Percentiles rank a stretch among this genome's conserved stretches.
Conservation (phyloP, 2,113 vertebrate genomes). For the Ictalurus furcatus region DNA sequence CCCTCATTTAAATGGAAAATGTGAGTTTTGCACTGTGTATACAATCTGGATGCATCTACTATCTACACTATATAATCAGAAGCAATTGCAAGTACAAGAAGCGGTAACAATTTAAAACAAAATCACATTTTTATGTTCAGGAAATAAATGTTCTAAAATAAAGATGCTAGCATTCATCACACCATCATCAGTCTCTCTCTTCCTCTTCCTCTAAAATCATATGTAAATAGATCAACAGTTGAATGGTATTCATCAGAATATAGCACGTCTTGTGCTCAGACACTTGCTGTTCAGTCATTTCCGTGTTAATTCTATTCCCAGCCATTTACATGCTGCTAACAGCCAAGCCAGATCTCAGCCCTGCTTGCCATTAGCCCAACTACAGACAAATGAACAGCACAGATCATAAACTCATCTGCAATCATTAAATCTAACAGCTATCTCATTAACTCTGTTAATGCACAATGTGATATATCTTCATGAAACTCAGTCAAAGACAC, state of each 20-base stretch:
- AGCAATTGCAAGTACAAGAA: not conserved
- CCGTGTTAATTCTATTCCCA: conserved; percentile 9
- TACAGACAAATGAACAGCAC: conserved; percentile 43
- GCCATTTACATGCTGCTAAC: conserved; percentile 8
- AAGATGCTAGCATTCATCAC: not conserved
- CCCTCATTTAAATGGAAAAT: not conserved
- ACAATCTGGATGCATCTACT: not conserved
- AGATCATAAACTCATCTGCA: conserved; percentile 48
- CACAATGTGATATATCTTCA: conserved; percentile 35
- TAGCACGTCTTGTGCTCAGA: not conserved
- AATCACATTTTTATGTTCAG: not conserved
- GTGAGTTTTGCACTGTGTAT: not conserved
- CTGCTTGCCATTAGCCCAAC: conserved; percentile 17
- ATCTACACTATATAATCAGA: not conserved
- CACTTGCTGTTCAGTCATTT: conserved; percentile 11
- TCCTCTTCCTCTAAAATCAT: not conserved
- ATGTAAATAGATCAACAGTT: not conserved
- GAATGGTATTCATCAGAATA: not conserved
- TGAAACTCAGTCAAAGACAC: conserved; percentile 27
- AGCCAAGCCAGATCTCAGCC: not conserved
- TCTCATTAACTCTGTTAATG: conserved; percentile 43
- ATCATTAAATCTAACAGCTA: conserved; percentile 42
- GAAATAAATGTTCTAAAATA: not conserved
- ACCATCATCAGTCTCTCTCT: not conserved
- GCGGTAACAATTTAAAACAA: not conserved